A percentile compares a stretch with the other conserved stretches of the same genome.
These are phyloP conservation scores for Dendrocincla tyrannina DNA, from an alignment of 2,797 vertebrate genomes.

Conservation along the genomic window DNA sequence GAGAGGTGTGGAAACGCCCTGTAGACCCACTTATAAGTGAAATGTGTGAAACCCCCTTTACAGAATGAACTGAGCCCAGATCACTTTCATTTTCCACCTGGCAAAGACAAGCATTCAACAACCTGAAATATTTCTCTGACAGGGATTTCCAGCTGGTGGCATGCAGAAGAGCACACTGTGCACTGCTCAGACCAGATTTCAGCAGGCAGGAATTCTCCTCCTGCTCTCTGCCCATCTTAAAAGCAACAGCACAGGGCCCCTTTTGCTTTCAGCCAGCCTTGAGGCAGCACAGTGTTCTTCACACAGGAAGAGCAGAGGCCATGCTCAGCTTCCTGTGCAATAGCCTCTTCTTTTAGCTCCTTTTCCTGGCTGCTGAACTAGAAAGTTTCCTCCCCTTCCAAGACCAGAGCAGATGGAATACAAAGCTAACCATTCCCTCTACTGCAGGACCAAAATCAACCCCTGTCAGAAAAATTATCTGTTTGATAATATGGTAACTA, in stretches of 20 bases:
- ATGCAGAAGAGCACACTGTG: rapidly evolving
- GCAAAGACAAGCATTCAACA: background rate
- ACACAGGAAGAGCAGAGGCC: constrained; percentile 22
- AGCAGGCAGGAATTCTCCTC: background rate
- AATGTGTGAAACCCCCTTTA: background rate
- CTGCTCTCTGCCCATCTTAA: background rate
- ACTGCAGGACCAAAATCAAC: background rate
- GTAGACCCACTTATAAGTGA: background rate
- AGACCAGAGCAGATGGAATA: background rate
- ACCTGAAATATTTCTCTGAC: background rate
- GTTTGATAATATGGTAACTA: background rate
- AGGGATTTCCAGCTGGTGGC: background rate
- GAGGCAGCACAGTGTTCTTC: background rate
- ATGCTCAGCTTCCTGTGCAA: constrained; percentile 17
- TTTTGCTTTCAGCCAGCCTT: background rate
- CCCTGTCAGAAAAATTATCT: background rate
- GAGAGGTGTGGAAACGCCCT: background rate
- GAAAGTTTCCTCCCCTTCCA: background rate
- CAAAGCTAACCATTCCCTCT: background rate
- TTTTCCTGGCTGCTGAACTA: background rate
- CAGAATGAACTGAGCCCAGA: background rate
- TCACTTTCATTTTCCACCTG: background rate
- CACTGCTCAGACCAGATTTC: background rate
- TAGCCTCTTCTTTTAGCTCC: background rate
- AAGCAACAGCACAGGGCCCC: background rate